These are phyloP conservation scores for Acanthis flammea DNA, from an alignment of 2,797 vertebrate genomes.

Conservation along the genomic window DNA sequence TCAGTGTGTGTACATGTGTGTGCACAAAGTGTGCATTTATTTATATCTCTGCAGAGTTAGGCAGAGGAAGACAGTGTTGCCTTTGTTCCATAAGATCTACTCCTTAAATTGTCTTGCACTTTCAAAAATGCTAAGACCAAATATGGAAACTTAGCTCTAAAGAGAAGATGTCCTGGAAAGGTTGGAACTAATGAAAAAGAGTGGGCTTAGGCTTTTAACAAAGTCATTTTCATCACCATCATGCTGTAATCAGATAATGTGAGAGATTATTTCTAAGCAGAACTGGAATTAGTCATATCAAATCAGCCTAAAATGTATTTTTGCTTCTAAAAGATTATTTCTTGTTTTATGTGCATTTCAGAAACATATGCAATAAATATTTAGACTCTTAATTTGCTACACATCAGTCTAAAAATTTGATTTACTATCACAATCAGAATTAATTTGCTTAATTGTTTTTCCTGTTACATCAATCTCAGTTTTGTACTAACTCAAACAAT, in stretches of 20 bases:
- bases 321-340: constrained; percentile 29
- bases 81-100: background rate
- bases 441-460: constrained; percentile 84
- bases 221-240: background rate
- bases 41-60: background rate
- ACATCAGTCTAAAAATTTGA: constrained; percentile 75
- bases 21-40: background rate
- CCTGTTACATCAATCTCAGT: constrained; percentile 77
- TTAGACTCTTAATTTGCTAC: constrained; percentile 73
- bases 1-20: background rate
- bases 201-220: background rate
- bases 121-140: background rate
- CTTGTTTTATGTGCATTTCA: constrained; percentile 26
- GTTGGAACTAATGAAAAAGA: background rate
- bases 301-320: background rate
- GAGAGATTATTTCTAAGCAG: background rate
- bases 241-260: background rate
- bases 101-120: background rate
- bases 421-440: constrained; percentile 80
- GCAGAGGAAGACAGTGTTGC: background rate
- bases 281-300: background rate
- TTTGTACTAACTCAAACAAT: constrained; percentile 76
- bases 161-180: background rate
- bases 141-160: background rate
- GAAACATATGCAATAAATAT: constrained; percentile 71